These are phyloP conservation scores for Drosophila robusta DNA, from an alignment of 2,888 invertebrate species.

Conservation along the genomic window DNA sequence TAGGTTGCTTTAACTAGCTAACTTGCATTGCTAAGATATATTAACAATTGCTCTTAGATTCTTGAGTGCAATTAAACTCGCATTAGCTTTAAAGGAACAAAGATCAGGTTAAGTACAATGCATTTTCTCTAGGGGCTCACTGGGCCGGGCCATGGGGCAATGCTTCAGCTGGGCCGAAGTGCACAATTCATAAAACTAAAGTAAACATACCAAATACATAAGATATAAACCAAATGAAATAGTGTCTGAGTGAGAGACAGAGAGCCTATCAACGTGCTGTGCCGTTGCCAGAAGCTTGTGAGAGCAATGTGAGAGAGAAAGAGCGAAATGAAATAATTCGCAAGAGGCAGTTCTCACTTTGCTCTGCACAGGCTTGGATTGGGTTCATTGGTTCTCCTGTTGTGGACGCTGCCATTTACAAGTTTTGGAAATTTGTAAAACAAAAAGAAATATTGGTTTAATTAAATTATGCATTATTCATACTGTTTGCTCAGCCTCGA, in stretches of 20 bases:
- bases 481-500: constrained; percentile 82
- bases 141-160: constrained; percentile 5
- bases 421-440: constrained; percentile 50
- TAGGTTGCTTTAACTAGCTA: too few relatives aligned
- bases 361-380: constrained; percentile 39
- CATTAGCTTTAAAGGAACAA: not conserved
- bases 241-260: constrained; percentile 19
- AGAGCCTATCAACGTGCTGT: constrained; percentile 44
- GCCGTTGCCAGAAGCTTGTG: constrained; percentile 51
- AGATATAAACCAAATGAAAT: constrained; percentile 26
- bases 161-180: constrained; percentile 66
- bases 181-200: constrained; percentile 55
- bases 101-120: not conserved
- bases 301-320: constrained; percentile 33
- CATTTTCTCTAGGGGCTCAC: constrained; percentile 22
- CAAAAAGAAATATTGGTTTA: constrained; percentile 73
- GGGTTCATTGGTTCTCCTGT: constrained; percentile 29
- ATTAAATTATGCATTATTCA: constrained; percentile 83
- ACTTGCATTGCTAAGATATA: too few relatives aligned
- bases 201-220: constrained; percentile 53
- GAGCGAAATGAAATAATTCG: not conserved
- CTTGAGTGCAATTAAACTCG: not conserved
- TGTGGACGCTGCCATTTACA: constrained; percentile 55
- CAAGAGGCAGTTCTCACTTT: constrained; percentile 24
- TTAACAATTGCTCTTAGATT: too few relatives aligned